Evolutionary conservation across 2,113 vertebrate species (phyloP).

Genomic region (Hymenochirus boettgeri): DNA sequence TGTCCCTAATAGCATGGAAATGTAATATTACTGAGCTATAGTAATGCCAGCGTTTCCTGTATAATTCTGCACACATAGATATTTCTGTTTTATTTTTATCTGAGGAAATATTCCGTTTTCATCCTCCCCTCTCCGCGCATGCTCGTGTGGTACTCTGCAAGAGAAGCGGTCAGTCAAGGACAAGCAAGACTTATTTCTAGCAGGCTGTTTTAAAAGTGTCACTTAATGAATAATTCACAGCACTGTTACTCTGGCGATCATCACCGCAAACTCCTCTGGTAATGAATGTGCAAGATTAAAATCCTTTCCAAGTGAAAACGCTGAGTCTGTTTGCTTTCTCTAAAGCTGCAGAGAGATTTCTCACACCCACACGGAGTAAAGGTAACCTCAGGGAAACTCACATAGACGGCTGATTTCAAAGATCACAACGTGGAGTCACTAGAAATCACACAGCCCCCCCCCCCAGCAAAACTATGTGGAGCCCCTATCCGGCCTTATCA

Average conservation of each 20-base stretch:
- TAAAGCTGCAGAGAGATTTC: neutral
- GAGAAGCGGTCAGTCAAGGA: slow-evolving; percentile 7
- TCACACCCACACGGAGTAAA: neutral
- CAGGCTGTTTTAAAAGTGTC: slow-evolving; percentile 37
- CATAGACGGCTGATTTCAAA: too few relatives aligned
- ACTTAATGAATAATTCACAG: slow-evolving; percentile 38
- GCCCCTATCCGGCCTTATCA: too few relatives aligned
- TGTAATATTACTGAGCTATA: too few relatives aligned
- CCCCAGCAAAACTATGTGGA: too few relatives aligned
- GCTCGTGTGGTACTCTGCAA: neutral
- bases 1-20: too few relatives aligned
- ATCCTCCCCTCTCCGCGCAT: neutral
- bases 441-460: too few relatives aligned
- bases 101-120: neutral
- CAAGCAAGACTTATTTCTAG: slow-evolving; percentile 31
- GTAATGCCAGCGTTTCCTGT: neutral
- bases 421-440: too few relatives aligned
- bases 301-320: neutral
- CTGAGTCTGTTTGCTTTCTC: slow-evolving; percentile 13
- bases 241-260: slow-evolving; percentile 27
- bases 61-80: neutral
- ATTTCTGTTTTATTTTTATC: neutral
- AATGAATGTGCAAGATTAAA: slow-evolving; percentile 37
- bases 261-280: slow-evolving; percentile 24
- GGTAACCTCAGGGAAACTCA: neutral